Percentiles rank a stretch among this genome's conserved stretches.
Conservation (phyloP, 2,888 invertebrate genomes). For the Actias luna region DNA sequence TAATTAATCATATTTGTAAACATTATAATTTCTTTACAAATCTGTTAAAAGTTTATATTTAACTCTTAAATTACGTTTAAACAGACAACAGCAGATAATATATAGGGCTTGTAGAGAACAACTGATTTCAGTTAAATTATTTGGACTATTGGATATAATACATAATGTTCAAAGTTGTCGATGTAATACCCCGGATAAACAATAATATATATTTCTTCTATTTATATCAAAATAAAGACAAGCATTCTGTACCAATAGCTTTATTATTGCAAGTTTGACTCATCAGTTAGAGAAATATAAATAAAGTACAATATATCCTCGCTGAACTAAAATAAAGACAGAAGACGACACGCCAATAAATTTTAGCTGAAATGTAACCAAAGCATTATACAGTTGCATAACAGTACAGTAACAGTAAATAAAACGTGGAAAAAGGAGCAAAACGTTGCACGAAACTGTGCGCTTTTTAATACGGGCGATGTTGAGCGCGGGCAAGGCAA, state of each 20-base stretch:
- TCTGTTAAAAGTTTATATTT: too few species aligned
- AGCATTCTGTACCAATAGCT: background rate
- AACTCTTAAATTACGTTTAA: too few species aligned
- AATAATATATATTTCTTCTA: too few species aligned
- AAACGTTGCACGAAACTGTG: slow-evolving; percentile 77
- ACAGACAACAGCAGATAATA: too few species aligned
- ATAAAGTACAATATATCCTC: slow-evolving; percentile 67
- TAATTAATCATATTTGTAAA: too few species aligned
- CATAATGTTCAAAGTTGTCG: too few species aligned
- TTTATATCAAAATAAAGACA: too few species aligned
- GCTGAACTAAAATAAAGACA: slow-evolving; percentile 73
- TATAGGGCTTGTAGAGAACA: too few species aligned
- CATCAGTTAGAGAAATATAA: slow-evolving; percentile 32
- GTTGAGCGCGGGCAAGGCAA: slow-evolving; percentile 79
- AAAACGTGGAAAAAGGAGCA: slow-evolving; percentile 75
- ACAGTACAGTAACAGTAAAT: slow-evolving; percentile 77
- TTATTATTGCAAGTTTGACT: background rate
- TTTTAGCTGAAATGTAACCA: slow-evolving; percentile 77
- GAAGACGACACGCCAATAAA: slow-evolving; percentile 72
- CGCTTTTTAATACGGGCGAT: slow-evolving; percentile 81
- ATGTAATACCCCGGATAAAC: too few species aligned
- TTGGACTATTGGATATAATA: too few species aligned
- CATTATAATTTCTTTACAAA: too few species aligned
- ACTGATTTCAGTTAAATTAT: too few species aligned
- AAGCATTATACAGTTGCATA: slow-evolving; percentile 80